Evolutionary conservation across 1,140 invertebrate genomes (phyloP), one percentile per base, ranked within the genome.

Genomic region (Euura lappo): DNA sequence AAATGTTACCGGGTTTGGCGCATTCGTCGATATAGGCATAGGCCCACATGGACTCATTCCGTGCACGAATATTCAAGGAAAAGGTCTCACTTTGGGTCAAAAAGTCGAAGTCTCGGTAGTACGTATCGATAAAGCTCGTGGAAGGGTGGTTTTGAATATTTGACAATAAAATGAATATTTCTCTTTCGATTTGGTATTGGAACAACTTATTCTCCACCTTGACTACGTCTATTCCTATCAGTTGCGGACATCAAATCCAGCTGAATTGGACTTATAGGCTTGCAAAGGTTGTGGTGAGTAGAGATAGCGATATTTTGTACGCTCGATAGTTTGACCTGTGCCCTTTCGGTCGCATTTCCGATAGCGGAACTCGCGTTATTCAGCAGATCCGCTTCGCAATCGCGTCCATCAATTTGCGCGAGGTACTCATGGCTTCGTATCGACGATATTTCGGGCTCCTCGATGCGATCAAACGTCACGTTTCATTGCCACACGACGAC

Each of bases 11-110:
- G 92, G 94, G 75, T 98, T 98, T 85, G 97, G 97, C 10, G 92
- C 93, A 65, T 98, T 98, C 86, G 93, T 98, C 4, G 96, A 98
- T 83, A 92, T 97, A 75, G 96, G 96, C 0, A 92, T 97, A 0
- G 93, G 91, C 3, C 90, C 82, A 65, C 90, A 93, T 85, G 96
- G 93, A 0, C 88, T 98, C 42, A 91, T 97, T 65, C 95, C 95
- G 75, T 85, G 82, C 0, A 92, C 88, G 67, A 90, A 92, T 71
- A 86, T 93, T 82, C 89, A 88, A 2, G 89, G 90, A n/a, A 79
- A 87, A 10, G 87, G 80, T 2, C 82, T 96, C 0, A 89, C 90
- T 76, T 83, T 96, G 45, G 94, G 95, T 0, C 93, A 97, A 80
- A 85, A 90, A 65, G 91, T 96, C 3, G 87, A 92, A 77, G 91